Conservation (phyloP, 1,140 invertebrate genomes). For the Elymnias hypermnestra region DNA sequence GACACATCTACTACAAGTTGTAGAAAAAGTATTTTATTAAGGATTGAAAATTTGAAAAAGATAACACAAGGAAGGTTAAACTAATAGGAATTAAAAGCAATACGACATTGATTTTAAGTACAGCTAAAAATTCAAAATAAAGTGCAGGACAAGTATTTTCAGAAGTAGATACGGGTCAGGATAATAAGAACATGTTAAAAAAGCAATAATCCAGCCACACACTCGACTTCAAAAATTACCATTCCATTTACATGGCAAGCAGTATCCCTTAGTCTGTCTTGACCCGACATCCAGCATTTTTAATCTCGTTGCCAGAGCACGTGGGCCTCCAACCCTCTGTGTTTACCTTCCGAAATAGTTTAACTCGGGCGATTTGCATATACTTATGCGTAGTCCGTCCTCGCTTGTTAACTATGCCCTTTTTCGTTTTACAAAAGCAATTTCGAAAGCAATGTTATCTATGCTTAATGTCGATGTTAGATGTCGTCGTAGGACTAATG, state of each 20-base stretch:
- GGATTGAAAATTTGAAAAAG: too few relatives aligned
- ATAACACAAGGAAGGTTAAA: too few relatives aligned
- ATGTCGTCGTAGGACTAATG: too few relatives aligned
- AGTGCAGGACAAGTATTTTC: too few relatives aligned
- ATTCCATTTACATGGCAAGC: conserved; percentile 69
- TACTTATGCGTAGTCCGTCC: conserved; percentile 67
- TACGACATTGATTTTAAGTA: too few relatives aligned
- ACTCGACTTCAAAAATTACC: conserved; percentile 68
- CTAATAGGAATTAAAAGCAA: too few relatives aligned
- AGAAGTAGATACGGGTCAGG: too few relatives aligned
- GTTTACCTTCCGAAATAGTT: conserved; percentile 74
- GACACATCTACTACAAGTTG: too few relatives aligned
- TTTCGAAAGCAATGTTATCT: conserved; percentile 22
- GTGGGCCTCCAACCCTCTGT: conserved; percentile 48
- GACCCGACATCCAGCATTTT: conserved; percentile 66
- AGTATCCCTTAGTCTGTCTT: conserved; percentile 65
- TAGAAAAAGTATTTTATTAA: too few relatives aligned
- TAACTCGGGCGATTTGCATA: conserved; percentile 73
- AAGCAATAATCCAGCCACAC: too few relatives aligned
- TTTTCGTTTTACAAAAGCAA: conserved; percentile 41
- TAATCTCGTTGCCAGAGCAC: conserved; percentile 67
- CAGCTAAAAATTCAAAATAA: too few relatives aligned
- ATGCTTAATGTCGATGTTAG: neutral
- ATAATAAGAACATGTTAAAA: too few relatives aligned
- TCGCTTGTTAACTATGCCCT: conserved; percentile 63